These are phyloP conservation scores for Trichechus manatus DNA, from an alignment of 2,113 vertebrate genomes.

Conservation along the genomic window DNA sequence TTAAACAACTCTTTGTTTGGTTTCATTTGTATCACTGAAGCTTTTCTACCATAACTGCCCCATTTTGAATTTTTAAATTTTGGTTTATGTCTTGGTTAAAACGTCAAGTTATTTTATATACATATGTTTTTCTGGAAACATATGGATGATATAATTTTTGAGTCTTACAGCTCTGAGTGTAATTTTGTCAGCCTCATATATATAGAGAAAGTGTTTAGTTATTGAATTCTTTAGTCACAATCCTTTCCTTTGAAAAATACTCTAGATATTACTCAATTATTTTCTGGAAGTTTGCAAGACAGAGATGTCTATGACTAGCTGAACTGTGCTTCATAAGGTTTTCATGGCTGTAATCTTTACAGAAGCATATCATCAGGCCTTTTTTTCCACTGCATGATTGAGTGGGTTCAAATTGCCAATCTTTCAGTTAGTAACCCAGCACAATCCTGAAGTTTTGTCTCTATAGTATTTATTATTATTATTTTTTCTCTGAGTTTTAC, in stretches of 20 bases:
- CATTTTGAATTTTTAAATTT: background rate
- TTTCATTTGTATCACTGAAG: background rate
- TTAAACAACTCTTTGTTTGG: background rate
- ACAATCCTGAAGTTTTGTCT: background rate
- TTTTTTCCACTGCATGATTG: too few species aligned
- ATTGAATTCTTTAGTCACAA: background rate
- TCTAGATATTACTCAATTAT: background rate
- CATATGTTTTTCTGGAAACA: background rate
- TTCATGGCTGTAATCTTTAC: too few species aligned
- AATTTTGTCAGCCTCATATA: background rate
- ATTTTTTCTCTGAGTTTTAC: background rate
- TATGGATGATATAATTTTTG: background rate
- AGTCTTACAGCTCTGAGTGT: background rate
- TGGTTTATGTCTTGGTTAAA: conserved; percentile 43
- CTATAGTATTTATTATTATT: background rate
- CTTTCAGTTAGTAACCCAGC: too few species aligned
- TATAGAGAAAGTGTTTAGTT: background rate
- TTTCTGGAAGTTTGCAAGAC: background rate
- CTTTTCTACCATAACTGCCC: background rate
- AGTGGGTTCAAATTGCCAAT: too few species aligned
- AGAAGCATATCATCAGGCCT: too few species aligned
- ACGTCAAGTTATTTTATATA: background rate
- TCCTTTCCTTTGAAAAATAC: background rate
- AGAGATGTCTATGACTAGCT: background rate
- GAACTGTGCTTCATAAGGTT: too few species aligned